Evolutionary conservation across 1,140 invertebrate genomes (phyloP).

Genomic region (Drosophila ficusphila): DNA sequence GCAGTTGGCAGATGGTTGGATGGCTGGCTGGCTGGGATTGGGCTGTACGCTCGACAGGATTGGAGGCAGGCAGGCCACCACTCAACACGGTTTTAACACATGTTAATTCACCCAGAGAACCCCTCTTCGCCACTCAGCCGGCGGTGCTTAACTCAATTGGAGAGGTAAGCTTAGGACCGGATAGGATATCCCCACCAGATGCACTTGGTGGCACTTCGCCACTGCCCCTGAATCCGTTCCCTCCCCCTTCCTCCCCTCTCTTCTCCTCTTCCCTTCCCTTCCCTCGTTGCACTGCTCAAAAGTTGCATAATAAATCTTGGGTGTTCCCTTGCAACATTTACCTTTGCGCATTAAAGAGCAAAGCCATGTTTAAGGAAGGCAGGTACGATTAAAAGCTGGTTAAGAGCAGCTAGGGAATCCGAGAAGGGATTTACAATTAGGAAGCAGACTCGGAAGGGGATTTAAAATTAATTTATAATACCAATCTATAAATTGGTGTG

Average conservation of each 20-base stretch:
- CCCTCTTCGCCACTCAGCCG: slow-evolving; percentile 18
- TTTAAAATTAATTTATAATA: too few relatives aligned
- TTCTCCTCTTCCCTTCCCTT: too few relatives aligned
- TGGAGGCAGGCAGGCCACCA: slow-evolving; percentile 28
- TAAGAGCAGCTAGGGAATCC: too few relatives aligned
- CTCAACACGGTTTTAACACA: slow-evolving; percentile 79
- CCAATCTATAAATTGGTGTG: too few relatives aligned
- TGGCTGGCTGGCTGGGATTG: neutral
- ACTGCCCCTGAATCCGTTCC: neutral
- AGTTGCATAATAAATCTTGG: neutral
- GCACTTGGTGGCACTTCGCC: slow-evolving; percentile 49
- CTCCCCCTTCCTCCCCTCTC: neutral
- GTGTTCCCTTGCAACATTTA: neutral
- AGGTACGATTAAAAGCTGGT: too few relatives aligned
- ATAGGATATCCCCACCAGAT: slow-evolving; percentile 39
- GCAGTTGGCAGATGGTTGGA: too few relatives aligned
- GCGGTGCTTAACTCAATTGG: slow-evolving; percentile 73
- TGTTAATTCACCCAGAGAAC: slow-evolving; percentile 67
- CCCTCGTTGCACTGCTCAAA: neutral
- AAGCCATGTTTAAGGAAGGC: too few relatives aligned
- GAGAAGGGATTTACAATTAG: too few relatives aligned
- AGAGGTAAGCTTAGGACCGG: slow-evolving; percentile 20
- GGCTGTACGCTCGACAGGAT: neutral
- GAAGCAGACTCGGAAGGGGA: too few relatives aligned
- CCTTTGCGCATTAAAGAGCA: too few relatives aligned